Conservation (phyloP, 92 coral and sea anemone genomes). For the Epizoanthus rinbou region DNA sequence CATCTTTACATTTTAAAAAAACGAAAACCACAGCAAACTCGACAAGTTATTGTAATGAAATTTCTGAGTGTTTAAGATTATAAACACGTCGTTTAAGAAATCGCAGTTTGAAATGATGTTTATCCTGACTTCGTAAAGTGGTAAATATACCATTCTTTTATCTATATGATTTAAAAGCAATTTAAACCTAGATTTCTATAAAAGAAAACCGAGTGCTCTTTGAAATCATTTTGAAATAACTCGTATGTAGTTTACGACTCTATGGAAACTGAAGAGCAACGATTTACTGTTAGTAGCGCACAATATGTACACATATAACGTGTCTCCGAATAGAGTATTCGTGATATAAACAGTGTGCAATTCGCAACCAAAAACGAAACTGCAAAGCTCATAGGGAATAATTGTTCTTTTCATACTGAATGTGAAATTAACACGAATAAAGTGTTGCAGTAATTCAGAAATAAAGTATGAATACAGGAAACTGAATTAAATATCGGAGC, state of each 20-base stretch:
- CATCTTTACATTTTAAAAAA: background rate
- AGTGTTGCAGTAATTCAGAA: slow-evolving; percentile 4
- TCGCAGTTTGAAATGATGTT: background rate
- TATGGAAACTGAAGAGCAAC: slow-evolving; percentile 26
- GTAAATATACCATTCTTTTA: background rate
- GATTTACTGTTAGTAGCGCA: background rate
- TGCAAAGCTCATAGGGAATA: background rate
- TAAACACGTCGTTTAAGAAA: slow-evolving; percentile 11
- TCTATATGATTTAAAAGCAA: background rate
- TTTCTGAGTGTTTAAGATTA: background rate
- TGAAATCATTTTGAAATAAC: slow-evolving; percentile 1
- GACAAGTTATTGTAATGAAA: background rate
- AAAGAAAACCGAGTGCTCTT: background rate
- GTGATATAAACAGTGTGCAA: background rate
- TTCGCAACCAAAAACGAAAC: background rate
- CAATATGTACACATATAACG: slow-evolving; percentile 8
- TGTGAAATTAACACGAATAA: background rate
- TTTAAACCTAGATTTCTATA: background rate
- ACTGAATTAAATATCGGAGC: background rate
- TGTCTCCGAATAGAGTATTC: slow-evolving; percentile 13
- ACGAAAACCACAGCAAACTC: background rate
- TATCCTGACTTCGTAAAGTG: slow-evolving; percentile 21
- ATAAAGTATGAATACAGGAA: slow-evolving; percentile 5
- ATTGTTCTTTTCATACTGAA: background rate
- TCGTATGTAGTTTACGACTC: background rate